Conservation (phyloP, 2,797 vertebrate species). For the Fistularia commersonii region DNA sequence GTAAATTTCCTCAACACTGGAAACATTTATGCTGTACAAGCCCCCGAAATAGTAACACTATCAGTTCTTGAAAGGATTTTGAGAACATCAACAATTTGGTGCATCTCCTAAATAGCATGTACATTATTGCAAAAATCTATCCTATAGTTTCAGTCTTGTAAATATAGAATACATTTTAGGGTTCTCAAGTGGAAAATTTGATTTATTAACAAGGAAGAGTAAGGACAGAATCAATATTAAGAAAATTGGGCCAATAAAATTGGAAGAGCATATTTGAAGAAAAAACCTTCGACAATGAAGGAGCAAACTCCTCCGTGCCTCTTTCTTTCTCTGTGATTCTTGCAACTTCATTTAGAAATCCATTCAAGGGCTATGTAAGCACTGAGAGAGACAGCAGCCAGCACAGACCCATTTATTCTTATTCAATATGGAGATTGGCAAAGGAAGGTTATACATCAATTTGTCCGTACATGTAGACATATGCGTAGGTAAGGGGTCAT, state of each 20-base stretch:
- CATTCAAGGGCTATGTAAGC: constrained; percentile 49
- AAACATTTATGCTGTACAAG: constrained; percentile 5
- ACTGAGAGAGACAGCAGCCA: constrained; percentile 43
- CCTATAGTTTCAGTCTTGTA: constrained; percentile 6
- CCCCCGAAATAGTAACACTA: constrained; percentile 1
- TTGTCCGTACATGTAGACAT: not conserved
- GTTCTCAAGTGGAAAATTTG: not conserved
- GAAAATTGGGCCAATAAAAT: constrained; percentile 10
- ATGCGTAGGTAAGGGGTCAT: constrained; percentile 4
- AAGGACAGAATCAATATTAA: not conserved
- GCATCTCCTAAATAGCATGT: not conserved
- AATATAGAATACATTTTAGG: not conserved
- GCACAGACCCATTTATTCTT: constrained; percentile 92
- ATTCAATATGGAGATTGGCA: constrained; percentile 75
- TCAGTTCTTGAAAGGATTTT: not conserved
- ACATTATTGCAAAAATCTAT: constrained; percentile 15
- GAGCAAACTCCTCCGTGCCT: constrained; percentile 8
- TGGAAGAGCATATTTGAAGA: constrained; percentile 4
- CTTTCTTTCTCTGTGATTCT: constrained; percentile 9
- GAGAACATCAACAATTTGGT: too few species aligned
- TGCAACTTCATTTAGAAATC: constrained; percentile 84
- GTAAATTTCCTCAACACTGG: not conserved
- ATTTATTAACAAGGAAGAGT: constrained; percentile 4
- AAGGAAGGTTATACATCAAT: constrained; percentile 7
- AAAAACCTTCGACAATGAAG: constrained; percentile 5